These are phyloP conservation scores for Drosophila seguyi DNA, from an alignment of 1,140 invertebrate genomes.

Conservation along the genomic window DNA sequence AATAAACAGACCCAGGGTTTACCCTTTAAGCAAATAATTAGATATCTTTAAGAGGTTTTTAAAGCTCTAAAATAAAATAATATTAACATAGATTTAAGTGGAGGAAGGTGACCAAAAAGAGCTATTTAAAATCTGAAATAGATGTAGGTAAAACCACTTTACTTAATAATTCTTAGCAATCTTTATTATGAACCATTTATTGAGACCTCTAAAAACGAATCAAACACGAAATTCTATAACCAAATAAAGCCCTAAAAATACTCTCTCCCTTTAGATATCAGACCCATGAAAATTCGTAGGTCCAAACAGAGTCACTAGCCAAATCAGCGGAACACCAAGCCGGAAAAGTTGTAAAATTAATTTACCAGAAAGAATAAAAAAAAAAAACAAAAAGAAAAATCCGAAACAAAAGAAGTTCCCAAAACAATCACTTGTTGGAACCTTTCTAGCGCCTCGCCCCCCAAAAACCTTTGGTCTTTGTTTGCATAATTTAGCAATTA, in stretches of 20 bases:
- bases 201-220: too few relatives aligned
- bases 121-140: not conserved
- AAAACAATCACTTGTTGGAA: slow-evolving; percentile 69
- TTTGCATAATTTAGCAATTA: slow-evolving; percentile 83
- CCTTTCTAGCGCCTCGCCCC: slow-evolving; percentile 38
- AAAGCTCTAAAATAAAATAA: not conserved
- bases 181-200: not conserved
- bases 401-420: slow-evolving; percentile 59
- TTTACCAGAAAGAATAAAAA: slow-evolving; percentile 59
- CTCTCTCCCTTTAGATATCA: not conserved
- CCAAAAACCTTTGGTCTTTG: not conserved
- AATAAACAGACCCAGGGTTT: slow-evolving; percentile 13
- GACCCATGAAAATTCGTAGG: not conserved
- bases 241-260: not conserved
- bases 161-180: not conserved
- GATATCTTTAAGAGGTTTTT: not conserved
- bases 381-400: slow-evolving; percentile 22
- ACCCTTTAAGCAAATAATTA: not conserved
- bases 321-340: slow-evolving; percentile 19
- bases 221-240: not conserved
- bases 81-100: not conserved
- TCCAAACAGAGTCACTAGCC: slow-evolving; percentile 14
- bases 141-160: not conserved
- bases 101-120: not conserved
- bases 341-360: slow-evolving; percentile 66